phyloP scores from a whole-genome alignment of 2,113 vertebrate species.

The Aegotheles bennettii region DNA sequence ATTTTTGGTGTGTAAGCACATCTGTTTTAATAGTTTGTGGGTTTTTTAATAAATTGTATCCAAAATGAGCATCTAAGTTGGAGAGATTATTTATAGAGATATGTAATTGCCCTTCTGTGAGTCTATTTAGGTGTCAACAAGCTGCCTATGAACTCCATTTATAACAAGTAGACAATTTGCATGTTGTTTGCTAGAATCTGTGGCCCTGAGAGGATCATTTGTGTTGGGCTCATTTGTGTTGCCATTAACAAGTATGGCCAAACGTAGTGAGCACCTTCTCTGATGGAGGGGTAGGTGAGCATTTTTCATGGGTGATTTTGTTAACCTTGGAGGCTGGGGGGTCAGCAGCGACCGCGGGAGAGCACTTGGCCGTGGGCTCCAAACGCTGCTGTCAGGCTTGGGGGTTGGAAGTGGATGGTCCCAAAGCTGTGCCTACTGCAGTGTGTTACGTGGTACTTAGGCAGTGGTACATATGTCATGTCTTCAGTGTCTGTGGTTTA shows the following conservation, averaged over 20 bases:
- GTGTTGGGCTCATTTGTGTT: not conserved
- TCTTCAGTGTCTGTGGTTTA: not conserved
- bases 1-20: not conserved
- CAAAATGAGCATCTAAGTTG: not conserved
- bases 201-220: accelerated
- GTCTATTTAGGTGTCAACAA: not conserved
- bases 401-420: not conserved
- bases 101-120: not conserved
- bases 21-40: not conserved
- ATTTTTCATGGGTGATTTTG: accelerated
- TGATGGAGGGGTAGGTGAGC: accelerated
- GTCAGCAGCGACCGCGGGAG: not conserved
- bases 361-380: accelerated
- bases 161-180: not conserved
- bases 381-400: not conserved
- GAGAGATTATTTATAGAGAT: not conserved
- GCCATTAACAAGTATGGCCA: not conserved
- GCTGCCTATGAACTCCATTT: not conserved
- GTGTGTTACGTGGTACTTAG: accelerated
- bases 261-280: accelerated
- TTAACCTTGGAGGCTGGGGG: accelerated
- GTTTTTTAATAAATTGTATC: not conserved
- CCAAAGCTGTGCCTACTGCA: not conserved
- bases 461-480: accelerated
- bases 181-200: not conserved